Conservation (phyloP, 2,888 invertebrate genomes). For the Scelioninae gen. 1 region DNA sequence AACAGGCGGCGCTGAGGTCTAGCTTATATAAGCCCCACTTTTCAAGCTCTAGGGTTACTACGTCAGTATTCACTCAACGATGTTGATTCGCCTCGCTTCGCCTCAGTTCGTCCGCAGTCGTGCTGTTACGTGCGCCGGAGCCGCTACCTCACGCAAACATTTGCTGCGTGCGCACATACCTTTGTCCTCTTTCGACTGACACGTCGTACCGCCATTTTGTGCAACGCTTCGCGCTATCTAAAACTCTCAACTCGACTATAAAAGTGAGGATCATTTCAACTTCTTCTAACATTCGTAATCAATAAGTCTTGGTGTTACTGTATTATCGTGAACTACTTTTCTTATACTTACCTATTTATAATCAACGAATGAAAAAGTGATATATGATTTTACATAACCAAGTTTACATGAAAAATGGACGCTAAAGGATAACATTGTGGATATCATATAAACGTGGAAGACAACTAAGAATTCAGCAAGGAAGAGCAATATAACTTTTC, state of each 20-base stretch:
- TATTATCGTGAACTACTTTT: background rate
- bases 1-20: constrained; percentile 44
- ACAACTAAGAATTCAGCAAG: too few species aligned
- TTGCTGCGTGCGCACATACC: constrained; percentile 52
- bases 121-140: constrained; percentile 25
- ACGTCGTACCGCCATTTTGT: constrained; percentile 53
- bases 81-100: constrained; percentile 23
- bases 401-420: too few species aligned
- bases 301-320: background rate
- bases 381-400: too few species aligned
- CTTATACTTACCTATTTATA: background rate
- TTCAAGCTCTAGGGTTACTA: constrained; percentile 25
- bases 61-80: constrained; percentile 24
- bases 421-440: too few species aligned
- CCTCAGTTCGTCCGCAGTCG: constrained; percentile 19
- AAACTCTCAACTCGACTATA: constrained; percentile 15
- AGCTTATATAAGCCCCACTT: constrained; percentile 42
- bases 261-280: constrained; percentile 22
- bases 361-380: background rate
- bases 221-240: constrained; percentile 9
- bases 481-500: too few species aligned
- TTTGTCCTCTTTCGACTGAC: constrained; percentile 46
- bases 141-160: constrained; percentile 1
- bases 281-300: background rate
- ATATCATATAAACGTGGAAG: too few species aligned